These are phyloP conservation scores for Melieria crassipennis DNA, from an alignment of 2,888 invertebrate species.

Conservation along the genomic window DNA sequence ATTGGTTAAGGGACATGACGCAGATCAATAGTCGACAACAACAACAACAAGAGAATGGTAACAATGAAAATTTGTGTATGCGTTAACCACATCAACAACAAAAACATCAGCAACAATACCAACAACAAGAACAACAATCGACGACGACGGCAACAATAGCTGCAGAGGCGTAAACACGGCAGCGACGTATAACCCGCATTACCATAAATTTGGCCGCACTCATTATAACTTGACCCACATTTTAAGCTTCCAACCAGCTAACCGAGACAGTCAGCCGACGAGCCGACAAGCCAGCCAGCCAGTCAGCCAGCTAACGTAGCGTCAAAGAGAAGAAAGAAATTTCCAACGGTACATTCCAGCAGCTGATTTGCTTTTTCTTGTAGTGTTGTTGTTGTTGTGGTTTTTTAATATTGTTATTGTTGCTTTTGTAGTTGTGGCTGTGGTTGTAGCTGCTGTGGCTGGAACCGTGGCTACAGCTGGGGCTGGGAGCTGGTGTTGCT, in stretches of 20 bases:
- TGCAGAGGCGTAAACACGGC: too few relatives aligned
- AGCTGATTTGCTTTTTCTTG: slow-evolving; percentile 26
- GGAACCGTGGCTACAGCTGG: slow-evolving; percentile 3
- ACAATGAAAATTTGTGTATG: too few relatives aligned
- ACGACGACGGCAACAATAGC: too few relatives aligned
- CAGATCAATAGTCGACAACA: not conserved
- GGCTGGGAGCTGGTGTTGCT: not conserved
- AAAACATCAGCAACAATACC: not conserved
- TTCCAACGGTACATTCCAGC: slow-evolving; percentile 58
- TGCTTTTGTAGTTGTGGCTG: slow-evolving; percentile 16
- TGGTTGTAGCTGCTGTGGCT: slow-evolving; percentile 28
- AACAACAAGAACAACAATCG: not conserved
- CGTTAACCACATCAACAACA: not conserved
- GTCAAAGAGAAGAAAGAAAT: slow-evolving; percentile 57
- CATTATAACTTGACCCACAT: slow-evolving; percentile 64
- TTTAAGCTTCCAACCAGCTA: slow-evolving; percentile 49
- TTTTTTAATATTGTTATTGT: slow-evolving; percentile 5
- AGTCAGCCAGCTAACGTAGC: slow-evolving; percentile 25
- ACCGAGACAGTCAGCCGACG: slow-evolving; percentile 33
- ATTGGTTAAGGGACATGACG: slow-evolving; percentile 8
- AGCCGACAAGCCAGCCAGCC: slow-evolving; percentile 35
- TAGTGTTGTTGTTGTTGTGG: not conserved
- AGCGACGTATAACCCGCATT: slow-evolving; percentile 11
- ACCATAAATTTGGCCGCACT: slow-evolving; percentile 34
- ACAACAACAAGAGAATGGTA: not conserved